Evolutionary conservation across 2,113 vertebrate genomes (phyloP).

Genomic region (Sakesphorus luctuosus): DNA sequence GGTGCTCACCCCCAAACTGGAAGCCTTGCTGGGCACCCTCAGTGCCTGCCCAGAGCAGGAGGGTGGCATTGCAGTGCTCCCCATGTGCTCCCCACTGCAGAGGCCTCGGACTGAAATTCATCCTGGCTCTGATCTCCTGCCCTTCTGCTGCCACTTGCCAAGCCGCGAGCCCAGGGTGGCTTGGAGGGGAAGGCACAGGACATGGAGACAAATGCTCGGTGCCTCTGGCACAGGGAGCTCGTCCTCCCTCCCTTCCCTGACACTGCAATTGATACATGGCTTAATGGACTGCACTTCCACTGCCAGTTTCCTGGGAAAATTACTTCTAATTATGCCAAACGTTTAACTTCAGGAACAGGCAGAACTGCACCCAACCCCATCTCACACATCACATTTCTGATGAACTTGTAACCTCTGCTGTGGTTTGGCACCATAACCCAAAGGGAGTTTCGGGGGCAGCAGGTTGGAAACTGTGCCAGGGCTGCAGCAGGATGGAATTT

Average conservation of each 20-base stretch:
- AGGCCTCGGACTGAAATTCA: neutral
- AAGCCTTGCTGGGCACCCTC: neutral
- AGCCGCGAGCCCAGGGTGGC: neutral
- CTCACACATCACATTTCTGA: neutral
- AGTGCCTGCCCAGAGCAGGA: neutral
- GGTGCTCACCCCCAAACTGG: rapidly evolving
- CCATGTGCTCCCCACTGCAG: rapidly evolving
- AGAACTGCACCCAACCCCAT: neutral
- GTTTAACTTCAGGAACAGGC: neutral
- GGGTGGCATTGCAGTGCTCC: neutral
- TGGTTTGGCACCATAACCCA: neutral
- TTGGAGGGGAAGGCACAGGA: neutral
- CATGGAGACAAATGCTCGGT: neutral
- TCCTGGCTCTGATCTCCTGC: neutral
- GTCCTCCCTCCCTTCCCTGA: neutral
- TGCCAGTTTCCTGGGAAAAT: slow-evolving; percentile 22
- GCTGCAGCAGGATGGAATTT: neutral
- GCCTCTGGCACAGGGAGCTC: neutral
- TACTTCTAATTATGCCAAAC: neutral
- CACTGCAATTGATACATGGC: neutral
- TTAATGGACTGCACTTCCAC: neutral
- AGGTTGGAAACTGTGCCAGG: neutral
- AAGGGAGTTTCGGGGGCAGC: neutral
- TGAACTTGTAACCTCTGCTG: slow-evolving; percentile 1
- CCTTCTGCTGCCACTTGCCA: neutral